These are phyloP conservation scores for Cyanoramphus novaezelandiae DNA, from an alignment of 2,113 vertebrate species.

Conservation along the genomic window DNA sequence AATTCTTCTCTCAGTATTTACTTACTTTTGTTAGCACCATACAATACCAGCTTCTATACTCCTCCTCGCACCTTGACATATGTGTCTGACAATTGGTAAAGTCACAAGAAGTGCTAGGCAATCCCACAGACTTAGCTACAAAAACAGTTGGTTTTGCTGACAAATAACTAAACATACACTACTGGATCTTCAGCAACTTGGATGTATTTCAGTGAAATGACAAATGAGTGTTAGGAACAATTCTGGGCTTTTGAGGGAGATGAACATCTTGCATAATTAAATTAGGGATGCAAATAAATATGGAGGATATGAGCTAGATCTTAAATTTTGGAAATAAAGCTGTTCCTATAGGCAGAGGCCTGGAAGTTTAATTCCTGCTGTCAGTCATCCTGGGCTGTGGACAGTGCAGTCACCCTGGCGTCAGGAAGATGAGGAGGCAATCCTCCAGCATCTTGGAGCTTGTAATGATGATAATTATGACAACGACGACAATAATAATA, in stretches of 20 bases:
- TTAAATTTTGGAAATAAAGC: neutral
- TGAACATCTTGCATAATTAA: neutral
- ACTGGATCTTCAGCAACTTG: neutral
- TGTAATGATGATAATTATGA: neutral
- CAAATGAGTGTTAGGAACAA: neutral
- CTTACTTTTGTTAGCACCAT: neutral
- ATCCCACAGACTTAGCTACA: neutral
- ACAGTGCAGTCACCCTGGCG: no score
- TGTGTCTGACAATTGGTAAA: neutral
- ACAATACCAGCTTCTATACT: neutral
- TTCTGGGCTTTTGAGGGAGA: neutral
- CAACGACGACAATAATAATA: neutral
- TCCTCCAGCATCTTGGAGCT: neutral
- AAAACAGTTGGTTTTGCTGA: neutral
- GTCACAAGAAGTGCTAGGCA: neutral
- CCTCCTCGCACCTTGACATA: neutral
- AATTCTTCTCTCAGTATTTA: neutral
- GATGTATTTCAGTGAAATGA: neutral
- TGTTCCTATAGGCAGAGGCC: neutral
- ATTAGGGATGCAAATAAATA: neutral
- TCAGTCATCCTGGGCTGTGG: neutral
- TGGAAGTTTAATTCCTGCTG: neutral
- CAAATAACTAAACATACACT: neutral
- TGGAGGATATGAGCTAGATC: rapidly evolving
- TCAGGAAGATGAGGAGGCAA: neutral